Percentiles rank a stretch among this genome's conserved stretches.
Evolutionary conservation across 2,797 vertebrate species (phyloP).

Genomic region (Labroides dimidiatus): DNA sequence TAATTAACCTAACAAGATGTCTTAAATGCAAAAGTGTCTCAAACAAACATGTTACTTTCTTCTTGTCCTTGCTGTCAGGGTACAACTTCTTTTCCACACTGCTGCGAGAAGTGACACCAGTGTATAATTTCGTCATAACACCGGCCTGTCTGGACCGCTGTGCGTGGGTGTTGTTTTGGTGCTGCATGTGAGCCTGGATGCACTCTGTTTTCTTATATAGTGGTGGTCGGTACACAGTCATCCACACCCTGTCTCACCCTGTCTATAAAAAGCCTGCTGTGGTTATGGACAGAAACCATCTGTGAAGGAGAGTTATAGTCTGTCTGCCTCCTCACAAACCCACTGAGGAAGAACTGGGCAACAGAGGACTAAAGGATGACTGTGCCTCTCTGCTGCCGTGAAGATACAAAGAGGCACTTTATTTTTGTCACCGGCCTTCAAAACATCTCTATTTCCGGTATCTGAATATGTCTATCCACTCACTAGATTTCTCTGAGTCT

Average conservation of each 20-base stretch:
- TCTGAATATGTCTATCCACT: not conserved
- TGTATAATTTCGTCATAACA: constrained; percentile 36
- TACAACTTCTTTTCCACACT: constrained; percentile 24
- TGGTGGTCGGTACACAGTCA: constrained; percentile 50
- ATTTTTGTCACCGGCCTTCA: not conserved
- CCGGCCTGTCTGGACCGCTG: constrained; percentile 18
- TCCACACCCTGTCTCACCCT: constrained; percentile 70
- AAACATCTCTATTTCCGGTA: constrained; percentile 10
- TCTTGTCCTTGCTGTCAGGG: not conserved
- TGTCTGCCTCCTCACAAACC: constrained; percentile 37
- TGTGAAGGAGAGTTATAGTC: constrained; percentile 35
- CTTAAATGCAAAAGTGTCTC: not conserved
- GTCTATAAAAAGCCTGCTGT: constrained; percentile 73
- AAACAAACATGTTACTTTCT: not conserved
- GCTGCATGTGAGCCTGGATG: constrained; percentile 27
- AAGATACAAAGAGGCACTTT: constrained; percentile 24
- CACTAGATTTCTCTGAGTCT: not conserved
- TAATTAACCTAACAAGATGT: constrained; percentile 1
- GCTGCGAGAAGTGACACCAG: constrained; percentile 43
- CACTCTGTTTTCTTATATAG: constrained; percentile 60
- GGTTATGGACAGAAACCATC: constrained; percentile 62
- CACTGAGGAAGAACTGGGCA: constrained; percentile 16
- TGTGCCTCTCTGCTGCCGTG: constrained; percentile 34
- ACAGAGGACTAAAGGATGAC: constrained; percentile 43
- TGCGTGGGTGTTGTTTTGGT: constrained; percentile 44